Evolutionary conservation across 2,113 vertebrate species (phyloP).

Genomic region (Phoenicopterus ruber): DNA sequence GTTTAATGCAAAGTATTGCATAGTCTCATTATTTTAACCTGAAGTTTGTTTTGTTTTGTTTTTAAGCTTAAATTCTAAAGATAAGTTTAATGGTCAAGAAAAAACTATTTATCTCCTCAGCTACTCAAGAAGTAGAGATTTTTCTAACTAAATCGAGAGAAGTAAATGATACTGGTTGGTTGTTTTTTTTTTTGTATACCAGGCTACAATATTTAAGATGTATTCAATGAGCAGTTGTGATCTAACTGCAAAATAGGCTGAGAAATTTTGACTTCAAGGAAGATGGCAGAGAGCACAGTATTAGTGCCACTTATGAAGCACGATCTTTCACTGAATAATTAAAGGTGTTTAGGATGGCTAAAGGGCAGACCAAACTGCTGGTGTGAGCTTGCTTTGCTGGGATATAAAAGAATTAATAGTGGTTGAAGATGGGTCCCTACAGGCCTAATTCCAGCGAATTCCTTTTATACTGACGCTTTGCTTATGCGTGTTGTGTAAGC

Average conservation of each 20-base stretch:
- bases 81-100: not conserved
- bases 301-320: not conserved
- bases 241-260: not conserved
- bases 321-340: not conserved
- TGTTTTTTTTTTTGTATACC: not conserved
- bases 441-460: not conserved
- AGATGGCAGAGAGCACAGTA: not conserved
- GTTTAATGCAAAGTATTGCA: not conserved
- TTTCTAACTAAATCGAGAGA: not conserved
- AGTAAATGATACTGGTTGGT: not conserved
- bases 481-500: not conserved
- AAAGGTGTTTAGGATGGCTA: not conserved
- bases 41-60: no score
- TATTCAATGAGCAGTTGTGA: not conserved
- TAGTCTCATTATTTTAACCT: not conserved
- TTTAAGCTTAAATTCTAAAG: not conserved
- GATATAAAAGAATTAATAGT: not conserved
- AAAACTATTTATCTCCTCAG: not conserved
- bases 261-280: not conserved
- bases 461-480: accelerated
- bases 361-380: not conserved
- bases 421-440: not conserved
- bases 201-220: not conserved
- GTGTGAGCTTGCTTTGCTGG: not conserved
- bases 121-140: not conserved